These are phyloP conservation scores for Charaxes varanes DNA, from an alignment of 1,140 invertebrate species.

Conservation along the genomic window DNA sequence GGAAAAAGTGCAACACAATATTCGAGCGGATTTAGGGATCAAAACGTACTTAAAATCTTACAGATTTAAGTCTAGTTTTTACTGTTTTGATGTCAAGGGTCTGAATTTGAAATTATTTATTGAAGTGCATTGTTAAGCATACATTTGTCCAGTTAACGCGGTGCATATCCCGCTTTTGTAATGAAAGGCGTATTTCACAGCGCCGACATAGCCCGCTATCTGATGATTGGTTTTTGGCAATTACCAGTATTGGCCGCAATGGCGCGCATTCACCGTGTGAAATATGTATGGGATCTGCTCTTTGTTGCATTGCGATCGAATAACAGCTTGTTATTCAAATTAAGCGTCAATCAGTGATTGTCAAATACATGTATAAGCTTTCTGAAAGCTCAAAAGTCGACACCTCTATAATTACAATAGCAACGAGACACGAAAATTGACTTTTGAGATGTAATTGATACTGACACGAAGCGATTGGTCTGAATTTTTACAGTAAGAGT, in stretches of 20 bases:
- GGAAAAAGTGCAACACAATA: background rate
- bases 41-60: too few species aligned
- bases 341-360: slow-evolving; percentile 6
- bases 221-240: slow-evolving; percentile 74
- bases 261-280: slow-evolving; percentile 68
- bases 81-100: too few species aligned
- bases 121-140: slow-evolving; percentile 7
- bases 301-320: slow-evolving; percentile 44
- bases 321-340: slow-evolving; percentile 22
- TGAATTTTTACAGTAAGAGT: too few species aligned
- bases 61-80: too few species aligned
- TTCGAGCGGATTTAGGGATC: too few species aligned
- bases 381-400: background rate
- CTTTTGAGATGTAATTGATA: too few species aligned
- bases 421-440: too few species aligned
- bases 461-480: too few species aligned
- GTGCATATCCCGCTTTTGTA: slow-evolving; percentile 42
- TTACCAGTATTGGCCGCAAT: slow-evolving; percentile 69
- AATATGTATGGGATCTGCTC: slow-evolving; percentile 65
- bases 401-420: too few species aligned
- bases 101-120: slow-evolving; percentile 11
- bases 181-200: slow-evolving; percentile 68
- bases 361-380: background rate
- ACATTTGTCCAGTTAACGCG: slow-evolving; percentile 13
- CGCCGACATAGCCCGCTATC: slow-evolving; percentile 63